phyloP scores from a whole-genome alignment of 2,113 vertebrate genomes.

The Leucopsar rothschildi region DNA sequence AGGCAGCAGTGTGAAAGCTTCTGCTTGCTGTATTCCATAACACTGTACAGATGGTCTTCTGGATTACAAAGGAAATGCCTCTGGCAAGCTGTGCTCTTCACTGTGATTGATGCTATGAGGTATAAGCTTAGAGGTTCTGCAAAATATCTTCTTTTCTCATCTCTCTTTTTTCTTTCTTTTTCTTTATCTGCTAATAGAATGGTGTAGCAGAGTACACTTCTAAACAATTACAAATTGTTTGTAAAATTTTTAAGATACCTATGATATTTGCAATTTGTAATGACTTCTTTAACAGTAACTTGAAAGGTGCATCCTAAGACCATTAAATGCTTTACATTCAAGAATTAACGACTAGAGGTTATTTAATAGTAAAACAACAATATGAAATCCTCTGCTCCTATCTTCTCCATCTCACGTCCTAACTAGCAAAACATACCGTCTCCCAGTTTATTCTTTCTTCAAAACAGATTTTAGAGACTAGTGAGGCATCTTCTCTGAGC shows the following conservation, averaged over 20 bases:
- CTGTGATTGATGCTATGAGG: constrained; percentile 22
- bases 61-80: constrained; percentile 53
- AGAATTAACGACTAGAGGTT: neutral
- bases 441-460: neutral
- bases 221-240: neutral
- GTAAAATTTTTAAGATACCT: neutral
- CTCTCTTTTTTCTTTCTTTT: neutral
- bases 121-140: neutral
- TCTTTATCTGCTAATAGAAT: neutral
- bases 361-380: neutral
- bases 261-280: neutral
- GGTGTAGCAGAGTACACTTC: neutral
- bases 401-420: neutral
- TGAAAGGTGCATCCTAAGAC: neutral
- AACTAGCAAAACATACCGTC: neutral
- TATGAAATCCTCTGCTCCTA: neutral
- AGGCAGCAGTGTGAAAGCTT: neutral
- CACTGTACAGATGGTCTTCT: constrained; percentile 21
- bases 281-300: neutral
- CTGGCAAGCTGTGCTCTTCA: constrained; percentile 35
- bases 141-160: neutral
- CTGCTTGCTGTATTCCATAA: neutral
- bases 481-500: neutral
- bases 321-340: neutral
- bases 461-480: neutral